Conservation (phyloP, 2,113 vertebrate genomes). For the Sturnira hondurensis region DNA sequence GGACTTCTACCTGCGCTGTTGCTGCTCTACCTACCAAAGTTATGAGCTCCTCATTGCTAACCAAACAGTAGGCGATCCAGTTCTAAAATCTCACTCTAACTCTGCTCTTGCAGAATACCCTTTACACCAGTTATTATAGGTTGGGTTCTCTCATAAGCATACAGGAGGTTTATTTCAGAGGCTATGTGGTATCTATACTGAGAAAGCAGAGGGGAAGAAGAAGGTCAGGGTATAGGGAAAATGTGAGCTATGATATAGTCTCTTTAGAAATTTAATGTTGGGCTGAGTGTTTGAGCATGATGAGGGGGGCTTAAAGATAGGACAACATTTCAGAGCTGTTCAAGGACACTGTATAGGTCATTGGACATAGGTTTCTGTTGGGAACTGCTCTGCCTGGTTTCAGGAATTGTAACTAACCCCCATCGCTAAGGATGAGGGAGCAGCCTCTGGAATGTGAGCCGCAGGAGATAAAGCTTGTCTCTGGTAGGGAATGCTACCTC, state of each 20-base stretch:
- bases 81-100: not conserved
- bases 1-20: not conserved
- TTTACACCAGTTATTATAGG: not conserved
- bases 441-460: too few species aligned
- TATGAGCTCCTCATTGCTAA: not conserved
- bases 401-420: too few species aligned
- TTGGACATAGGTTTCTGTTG: not conserved
- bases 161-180: not conserved
- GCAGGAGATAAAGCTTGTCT: too few species aligned
- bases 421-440: too few species aligned
- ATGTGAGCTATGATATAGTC: not conserved
- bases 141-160: not conserved
- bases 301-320: not conserved
- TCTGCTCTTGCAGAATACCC: not conserved
- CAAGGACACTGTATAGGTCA: not conserved
- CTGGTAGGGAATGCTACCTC: too few species aligned
- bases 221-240: not conserved
- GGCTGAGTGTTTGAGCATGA: not conserved
- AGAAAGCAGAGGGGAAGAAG: not conserved
- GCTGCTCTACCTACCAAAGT: not conserved
- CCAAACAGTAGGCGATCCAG: not conserved
- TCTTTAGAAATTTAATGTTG: not conserved
- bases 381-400: too few species aligned
- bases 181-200: not conserved
- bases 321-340: not conserved